Conservation (phyloP, 2,113 vertebrate genomes). For the Poecilia latipinna region DNA sequence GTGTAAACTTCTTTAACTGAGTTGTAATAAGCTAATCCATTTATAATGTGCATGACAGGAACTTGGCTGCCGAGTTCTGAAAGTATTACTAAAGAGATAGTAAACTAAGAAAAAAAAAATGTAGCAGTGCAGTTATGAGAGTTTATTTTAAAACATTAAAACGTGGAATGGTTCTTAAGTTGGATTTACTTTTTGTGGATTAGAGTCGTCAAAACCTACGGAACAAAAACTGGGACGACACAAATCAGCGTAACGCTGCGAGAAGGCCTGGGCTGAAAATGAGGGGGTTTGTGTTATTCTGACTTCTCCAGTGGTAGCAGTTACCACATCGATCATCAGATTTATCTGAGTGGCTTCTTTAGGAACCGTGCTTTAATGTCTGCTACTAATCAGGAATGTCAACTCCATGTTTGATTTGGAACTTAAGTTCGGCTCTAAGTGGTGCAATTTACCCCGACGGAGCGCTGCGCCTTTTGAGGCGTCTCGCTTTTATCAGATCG, state of each 20-base stretch:
- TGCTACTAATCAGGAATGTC: neutral
- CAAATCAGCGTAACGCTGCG: neutral
- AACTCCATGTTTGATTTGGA: neutral
- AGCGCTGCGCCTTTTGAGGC: neutral
- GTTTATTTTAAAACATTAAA: neutral
- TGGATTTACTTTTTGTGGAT: neutral
- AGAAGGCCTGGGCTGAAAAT: neutral
- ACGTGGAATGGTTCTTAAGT: neutral
- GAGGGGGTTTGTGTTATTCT: neutral
- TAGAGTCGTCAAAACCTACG: neutral
- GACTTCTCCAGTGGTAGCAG: neutral
- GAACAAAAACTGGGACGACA: neutral
- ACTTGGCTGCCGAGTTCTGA: neutral
- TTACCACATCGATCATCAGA: neutral
- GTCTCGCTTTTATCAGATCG: neutral
- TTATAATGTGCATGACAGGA: neutral
- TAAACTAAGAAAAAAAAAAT: neutral
- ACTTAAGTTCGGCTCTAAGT: no score
- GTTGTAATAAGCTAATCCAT: neutral
- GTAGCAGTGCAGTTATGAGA: neutral
- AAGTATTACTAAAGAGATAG: neutral
- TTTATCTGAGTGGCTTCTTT: constrained; percentile 1
- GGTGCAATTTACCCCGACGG: neutral
- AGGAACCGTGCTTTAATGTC: neutral
- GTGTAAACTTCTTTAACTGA: neutral